These are phyloP conservation scores for Halcyon badia DNA, from an alignment of 2,797 vertebrate genomes.

Conservation along the genomic window DNA sequence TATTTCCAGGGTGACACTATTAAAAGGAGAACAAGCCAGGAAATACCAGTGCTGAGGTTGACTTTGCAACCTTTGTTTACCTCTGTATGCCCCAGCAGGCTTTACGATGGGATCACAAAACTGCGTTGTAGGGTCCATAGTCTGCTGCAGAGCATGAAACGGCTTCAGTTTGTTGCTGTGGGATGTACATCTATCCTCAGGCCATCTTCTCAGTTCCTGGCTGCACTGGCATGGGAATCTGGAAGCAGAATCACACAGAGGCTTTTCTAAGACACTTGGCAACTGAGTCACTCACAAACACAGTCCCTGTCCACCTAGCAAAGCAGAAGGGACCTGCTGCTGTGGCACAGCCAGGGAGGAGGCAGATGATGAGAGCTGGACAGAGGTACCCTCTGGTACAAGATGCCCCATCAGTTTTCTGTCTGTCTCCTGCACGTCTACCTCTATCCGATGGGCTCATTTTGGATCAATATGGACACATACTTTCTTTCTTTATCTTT, in stretches of 20 bases:
- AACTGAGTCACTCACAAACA: not conserved
- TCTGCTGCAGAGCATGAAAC: rapidly evolving
- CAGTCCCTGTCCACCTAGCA: not conserved
- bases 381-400: rapidly evolving
- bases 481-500: not conserved
- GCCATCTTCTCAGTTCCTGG: not conserved
- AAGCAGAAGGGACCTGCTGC: not conserved
- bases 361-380: not conserved
- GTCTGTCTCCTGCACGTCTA: not conserved
- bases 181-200: not conserved
- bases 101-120: rapidly evolving
- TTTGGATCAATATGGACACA: not conserved
- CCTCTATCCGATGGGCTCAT: not conserved
- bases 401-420: not conserved
- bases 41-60: not conserved
- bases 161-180: not conserved
- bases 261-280: not conserved
- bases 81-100: not conserved
- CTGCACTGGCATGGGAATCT: not conserved
- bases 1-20: not conserved
- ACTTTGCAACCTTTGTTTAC: not conserved
- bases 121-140: not conserved
- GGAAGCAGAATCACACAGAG: not conserved
- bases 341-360: not conserved
- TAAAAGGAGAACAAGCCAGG: not conserved